Percentiles rank a stretch among this genome's conserved stretches.
Evolutionary conservation across 2,797 vertebrate species (phyloP).

Genomic region (Coracias cyanogaster): DNA sequence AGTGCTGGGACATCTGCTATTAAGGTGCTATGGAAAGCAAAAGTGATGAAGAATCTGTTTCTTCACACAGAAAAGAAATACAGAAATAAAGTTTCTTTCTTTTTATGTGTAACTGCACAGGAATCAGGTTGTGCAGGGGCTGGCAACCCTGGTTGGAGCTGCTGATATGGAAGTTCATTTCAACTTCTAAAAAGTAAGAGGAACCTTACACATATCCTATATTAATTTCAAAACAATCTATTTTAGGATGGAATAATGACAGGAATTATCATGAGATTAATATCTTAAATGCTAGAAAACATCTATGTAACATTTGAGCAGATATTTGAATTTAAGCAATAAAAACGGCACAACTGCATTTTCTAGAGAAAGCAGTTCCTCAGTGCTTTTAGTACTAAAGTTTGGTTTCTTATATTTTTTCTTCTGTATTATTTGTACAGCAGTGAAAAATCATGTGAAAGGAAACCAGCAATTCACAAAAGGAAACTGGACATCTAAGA

Average conservation of each 20-base stretch:
- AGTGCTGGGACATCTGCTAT: not conserved
- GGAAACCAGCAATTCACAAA: not conserved
- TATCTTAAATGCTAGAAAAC: not conserved
- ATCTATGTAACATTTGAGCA: not conserved
- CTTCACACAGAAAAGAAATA: not conserved
- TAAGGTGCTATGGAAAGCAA: not conserved
- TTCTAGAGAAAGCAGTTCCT: not conserved
- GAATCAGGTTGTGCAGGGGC: not conserved
- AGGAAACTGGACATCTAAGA: not conserved
- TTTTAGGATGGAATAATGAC: not conserved
- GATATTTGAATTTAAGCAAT: not conserved
- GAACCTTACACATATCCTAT: not conserved
- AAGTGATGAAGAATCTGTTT: not conserved
- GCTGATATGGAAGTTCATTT: not conserved
- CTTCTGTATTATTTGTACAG: not conserved
- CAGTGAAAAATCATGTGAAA: not conserved
- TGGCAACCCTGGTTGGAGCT: not conserved
- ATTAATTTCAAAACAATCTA: not conserved
- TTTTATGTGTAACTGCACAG: not conserved
- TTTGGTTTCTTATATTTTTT: not conserved
- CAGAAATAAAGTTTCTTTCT: too few relatives aligned
- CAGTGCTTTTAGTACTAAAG: not conserved
- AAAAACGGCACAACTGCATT: not conserved
- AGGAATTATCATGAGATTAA: not conserved
- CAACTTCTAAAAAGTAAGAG: not conserved